These are phyloP conservation scores for Cordylochernes scorpioides DNA, from an alignment of 2,888 invertebrate genomes.

Conservation along the genomic window DNA sequence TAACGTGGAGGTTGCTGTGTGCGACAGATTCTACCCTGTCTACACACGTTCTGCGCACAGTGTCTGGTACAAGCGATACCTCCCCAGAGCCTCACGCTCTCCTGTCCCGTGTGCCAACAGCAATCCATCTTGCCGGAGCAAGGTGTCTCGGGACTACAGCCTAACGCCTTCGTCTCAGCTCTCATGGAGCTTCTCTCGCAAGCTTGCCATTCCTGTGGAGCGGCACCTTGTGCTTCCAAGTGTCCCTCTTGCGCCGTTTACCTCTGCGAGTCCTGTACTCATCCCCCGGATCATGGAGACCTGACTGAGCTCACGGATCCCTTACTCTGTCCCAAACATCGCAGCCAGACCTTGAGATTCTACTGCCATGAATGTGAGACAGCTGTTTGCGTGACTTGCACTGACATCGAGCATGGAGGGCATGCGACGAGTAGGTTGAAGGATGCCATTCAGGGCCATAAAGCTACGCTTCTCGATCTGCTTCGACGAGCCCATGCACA, in stretches of 20 bases:
- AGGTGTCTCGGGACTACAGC: constrained; percentile 24
- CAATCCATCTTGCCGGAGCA: constrained; percentile 26
- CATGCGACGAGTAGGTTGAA: constrained; percentile 23
- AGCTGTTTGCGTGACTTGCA: constrained; percentile 26
- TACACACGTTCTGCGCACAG: constrained; percentile 27
- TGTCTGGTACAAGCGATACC: constrained; percentile 26
- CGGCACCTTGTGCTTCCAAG: constrained; percentile 17
- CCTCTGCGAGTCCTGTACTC: constrained; percentile 19
- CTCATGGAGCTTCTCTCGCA: constrained; percentile 20
- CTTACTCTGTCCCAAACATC: constrained; percentile 21
- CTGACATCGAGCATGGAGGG: constrained; percentile 25
- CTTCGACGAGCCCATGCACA: constrained; percentile 17
- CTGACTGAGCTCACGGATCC: too few species aligned
- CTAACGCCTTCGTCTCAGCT: constrained; percentile 23
- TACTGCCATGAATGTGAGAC: constrained; percentile 28
- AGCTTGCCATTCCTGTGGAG: constrained; percentile 17
- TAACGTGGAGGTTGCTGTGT: too few species aligned
- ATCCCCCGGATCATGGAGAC: too few species aligned
- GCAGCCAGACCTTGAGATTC: constrained; percentile 20
- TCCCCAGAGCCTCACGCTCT: constrained; percentile 24
- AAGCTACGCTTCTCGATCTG: constrained; percentile 17
- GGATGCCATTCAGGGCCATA: constrained; percentile 25
- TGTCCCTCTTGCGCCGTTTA: constrained; percentile 20
- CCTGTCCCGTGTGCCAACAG: constrained; percentile 26
- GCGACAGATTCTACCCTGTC: constrained; percentile 26